A percentile compares a stretch with the other conserved stretches of the same genome.
Conservation (phyloP, 30 jellyfish, hydroid and myxozoan species). For the Catostylus mosaicus region DNA sequence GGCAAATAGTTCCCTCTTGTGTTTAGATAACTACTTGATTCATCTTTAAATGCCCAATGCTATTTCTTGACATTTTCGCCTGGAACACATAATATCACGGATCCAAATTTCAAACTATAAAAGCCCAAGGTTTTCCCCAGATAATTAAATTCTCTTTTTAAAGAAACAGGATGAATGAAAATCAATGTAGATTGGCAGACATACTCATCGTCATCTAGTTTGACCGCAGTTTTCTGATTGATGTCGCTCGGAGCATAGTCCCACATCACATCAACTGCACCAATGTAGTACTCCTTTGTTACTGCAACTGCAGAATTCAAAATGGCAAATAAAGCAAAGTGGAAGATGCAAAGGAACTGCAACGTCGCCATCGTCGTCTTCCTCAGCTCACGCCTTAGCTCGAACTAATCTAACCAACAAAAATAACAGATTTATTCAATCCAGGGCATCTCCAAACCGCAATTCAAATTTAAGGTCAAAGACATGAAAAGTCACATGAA, state of each 20-base stretch:
- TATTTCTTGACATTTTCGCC: too few relatives aligned
- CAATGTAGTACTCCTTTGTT: constrained; percentile 37
- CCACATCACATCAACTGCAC: constrained; percentile 50
- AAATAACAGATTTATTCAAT: too few relatives aligned
- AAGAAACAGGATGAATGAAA: background rate
- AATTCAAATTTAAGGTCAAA: too few relatives aligned
- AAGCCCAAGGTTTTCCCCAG: background rate
- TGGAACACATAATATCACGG: background rate
- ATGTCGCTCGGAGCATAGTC: constrained; percentile 57
- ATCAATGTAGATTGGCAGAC: background rate
- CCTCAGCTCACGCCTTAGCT: too few relatives aligned
- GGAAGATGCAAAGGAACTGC: background rate
- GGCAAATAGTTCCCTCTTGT: too few relatives aligned
- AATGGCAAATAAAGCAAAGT: background rate
- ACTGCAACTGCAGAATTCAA: constrained; percentile 2
- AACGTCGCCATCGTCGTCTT: background rate
- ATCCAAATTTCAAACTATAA: background rate
- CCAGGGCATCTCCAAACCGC: background rate
- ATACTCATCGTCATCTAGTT: constrained; percentile 44
- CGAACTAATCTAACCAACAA: too few relatives aligned
- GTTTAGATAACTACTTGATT: too few relatives aligned
- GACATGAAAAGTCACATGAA: too few relatives aligned
- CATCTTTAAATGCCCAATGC: too few relatives aligned
- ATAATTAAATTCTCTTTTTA: background rate
- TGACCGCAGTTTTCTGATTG: constrained; percentile 24